Percentiles rank a stretch among this genome's conserved stretches.
Conservation (phyloP, 1,140 invertebrate species). For the Octopus bimaculoides region DNA sequence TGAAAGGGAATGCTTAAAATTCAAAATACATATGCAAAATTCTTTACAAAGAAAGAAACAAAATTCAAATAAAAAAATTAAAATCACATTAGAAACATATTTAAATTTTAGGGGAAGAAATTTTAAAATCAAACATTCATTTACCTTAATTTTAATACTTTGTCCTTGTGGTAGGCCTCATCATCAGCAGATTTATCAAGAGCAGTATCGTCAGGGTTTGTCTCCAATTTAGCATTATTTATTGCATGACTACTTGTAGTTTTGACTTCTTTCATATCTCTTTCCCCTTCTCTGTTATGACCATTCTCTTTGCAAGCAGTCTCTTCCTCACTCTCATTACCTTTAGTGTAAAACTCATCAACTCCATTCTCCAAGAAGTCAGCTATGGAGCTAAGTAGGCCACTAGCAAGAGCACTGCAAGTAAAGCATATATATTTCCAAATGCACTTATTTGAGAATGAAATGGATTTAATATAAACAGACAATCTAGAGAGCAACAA, state of each 20-base stretch:
- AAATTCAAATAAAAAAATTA: too few relatives aligned
- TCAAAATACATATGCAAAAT: too few relatives aligned
- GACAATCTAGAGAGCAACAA: too few relatives aligned
- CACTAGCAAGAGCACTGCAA: slow-evolving; percentile 56
- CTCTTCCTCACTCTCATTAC: slow-evolving; percentile 29
- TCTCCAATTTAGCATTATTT: slow-evolving; percentile 14
- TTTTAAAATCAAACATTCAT: too few relatives aligned
- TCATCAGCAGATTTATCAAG: slow-evolving; percentile 6
- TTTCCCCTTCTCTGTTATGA: background rate
- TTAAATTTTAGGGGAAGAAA: too few relatives aligned
- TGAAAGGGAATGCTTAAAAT: too few relatives aligned
- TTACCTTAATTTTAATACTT: slow-evolving; percentile 12
- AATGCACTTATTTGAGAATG: too few relatives aligned
- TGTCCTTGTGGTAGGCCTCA: slow-evolving; percentile 22
- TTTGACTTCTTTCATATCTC: background rate
- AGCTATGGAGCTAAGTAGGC: slow-evolving; percentile 60
- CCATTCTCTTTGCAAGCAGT: slow-evolving; percentile 20
- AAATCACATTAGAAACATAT: too few relatives aligned
- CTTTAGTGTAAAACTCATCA: slow-evolving; percentile 57
- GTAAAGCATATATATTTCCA: background rate
- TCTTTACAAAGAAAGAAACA: too few relatives aligned
- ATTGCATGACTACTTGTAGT: background rate
- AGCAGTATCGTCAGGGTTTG: slow-evolving; percentile 8
- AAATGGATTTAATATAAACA: too few relatives aligned
- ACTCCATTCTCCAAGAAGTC: slow-evolving; percentile 60